Percentiles rank a stretch among this genome's conserved stretches.
Conservation (phyloP, 2,888 invertebrate species). For the Acanthosoma haemorrhoidale region DNA sequence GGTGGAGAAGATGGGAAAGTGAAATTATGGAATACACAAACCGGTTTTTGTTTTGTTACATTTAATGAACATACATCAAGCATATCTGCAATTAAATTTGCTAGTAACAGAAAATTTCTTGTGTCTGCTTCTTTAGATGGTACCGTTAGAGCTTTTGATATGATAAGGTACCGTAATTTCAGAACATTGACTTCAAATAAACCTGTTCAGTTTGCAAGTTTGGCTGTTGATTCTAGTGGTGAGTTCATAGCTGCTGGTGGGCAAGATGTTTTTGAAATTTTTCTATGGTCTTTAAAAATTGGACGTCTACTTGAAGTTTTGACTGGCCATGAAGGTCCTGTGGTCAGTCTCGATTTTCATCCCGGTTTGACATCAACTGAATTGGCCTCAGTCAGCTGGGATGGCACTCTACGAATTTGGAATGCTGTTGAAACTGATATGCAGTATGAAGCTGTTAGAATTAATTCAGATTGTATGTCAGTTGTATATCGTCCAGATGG, state of each 20-base stretch:
- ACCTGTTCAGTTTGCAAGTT: conserved; percentile 86
- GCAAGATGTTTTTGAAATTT: conserved; percentile 91
- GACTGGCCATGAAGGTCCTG: conserved; percentile 89
- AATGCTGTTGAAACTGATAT: conserved; percentile 78
- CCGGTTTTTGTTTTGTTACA: conserved; percentile 92
- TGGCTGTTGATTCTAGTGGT: conserved; percentile 80
- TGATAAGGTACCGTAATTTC: conserved; percentile 95
- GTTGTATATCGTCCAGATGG: conserved; percentile 88
- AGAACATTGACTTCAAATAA: conserved; percentile 88
- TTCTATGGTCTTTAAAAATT: conserved; percentile 90
- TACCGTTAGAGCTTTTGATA: conserved; percentile 91
- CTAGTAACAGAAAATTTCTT: conserved; percentile 84
- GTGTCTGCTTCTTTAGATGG: conserved; percentile 94
- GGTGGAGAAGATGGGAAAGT: conserved; percentile 93
- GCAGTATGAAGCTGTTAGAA: conserved; percentile 71
- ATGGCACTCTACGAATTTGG: conserved; percentile 87
- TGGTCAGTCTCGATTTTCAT: conserved; percentile 75
- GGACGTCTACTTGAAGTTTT: conserved; percentile 87
- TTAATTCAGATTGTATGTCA: conserved; percentile 68
- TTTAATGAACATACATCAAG: conserved; percentile 86
- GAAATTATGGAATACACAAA: conserved; percentile 87
- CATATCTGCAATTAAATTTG: conserved; percentile 79
- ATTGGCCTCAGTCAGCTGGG: conserved; percentile 89
- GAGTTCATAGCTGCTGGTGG: conserved; percentile 94
- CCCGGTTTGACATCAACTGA: conserved; percentile 65